Evolutionary conservation across 2,113 vertebrate genomes (phyloP).

Genomic region (Colaptes auratus): DNA sequence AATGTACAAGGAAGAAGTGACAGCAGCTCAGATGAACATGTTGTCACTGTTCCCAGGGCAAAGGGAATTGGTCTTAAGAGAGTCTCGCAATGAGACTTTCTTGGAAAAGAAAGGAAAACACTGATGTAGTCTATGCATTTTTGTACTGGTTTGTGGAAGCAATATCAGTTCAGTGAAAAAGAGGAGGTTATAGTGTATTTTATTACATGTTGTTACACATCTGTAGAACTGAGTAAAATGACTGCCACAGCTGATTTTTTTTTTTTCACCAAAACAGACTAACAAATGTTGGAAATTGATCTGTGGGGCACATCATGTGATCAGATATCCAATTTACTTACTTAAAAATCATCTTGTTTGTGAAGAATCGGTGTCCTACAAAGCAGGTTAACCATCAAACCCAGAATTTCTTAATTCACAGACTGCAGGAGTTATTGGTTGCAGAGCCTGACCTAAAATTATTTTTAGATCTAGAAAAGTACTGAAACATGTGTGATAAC

Average conservation of each 20-base stretch:
- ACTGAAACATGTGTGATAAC: neutral
- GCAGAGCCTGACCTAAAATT: neutral
- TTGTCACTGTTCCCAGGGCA: neutral
- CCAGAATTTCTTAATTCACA: neutral
- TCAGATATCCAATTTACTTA: neutral
- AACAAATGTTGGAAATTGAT: rapidly evolving
- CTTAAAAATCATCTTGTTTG: neutral
- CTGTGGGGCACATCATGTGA: neutral
- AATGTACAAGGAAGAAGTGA: neutral
- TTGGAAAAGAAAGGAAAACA: neutral
- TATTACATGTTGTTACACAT: neutral
- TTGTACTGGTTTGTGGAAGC: neutral
- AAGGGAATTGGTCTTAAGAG: neutral
- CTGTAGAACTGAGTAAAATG: neutral
- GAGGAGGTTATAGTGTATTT: neutral
- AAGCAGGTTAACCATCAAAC: neutral
- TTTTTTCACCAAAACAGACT: neutral
- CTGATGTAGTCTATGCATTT: neutral
- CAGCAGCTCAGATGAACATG: neutral
- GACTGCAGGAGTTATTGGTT: neutral
- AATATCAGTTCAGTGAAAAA: neutral
- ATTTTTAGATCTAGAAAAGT: neutral
- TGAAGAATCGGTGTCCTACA: neutral
- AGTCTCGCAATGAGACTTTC: neutral
- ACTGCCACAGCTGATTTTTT: neutral